Base-by-base conservation (phyloP, 2,888 invertebrate genomes). In the Chouioia cunea region DNA sequence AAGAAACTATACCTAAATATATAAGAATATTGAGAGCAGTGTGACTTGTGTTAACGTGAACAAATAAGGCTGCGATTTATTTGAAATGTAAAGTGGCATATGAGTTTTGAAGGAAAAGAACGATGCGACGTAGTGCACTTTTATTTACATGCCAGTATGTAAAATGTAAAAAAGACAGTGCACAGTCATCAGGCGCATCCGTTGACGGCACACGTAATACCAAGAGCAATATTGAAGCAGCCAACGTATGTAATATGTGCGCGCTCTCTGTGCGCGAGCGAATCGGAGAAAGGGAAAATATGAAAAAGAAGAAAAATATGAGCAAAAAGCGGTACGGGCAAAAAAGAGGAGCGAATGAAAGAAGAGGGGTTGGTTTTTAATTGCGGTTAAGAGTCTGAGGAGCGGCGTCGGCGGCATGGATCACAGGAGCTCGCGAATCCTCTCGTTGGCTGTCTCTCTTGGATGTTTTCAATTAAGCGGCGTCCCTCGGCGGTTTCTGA, bases 381-480 rank as follows among this genome's bases (percentile, higher is more conserved):
- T 73, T 71, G 70, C 64, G 23, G 54, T 43, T 54, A 65, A 73
- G 60, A 54, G 59, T 62, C 58, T 54, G 46, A n/a, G 27, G 65
- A 58, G 36, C 4, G 12, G 36, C 36, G 12, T 6, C 36, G 69
- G 80, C 81, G 82, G 81, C 77, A 75, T 58, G 79, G 79, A 82
- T 82, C 83, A 81, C 74, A 82, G 76, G 54, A 23, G 8, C n/a
- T 2, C 1, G 75, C 77, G 75, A 73, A 75, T 75, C 72, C 20
- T 48, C 63, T 43, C 23, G 10, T 59, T 73, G 50, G 15, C 43
- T 27, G 18, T 63, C 59, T 56, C 22, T n/a, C n/a, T 18, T 50
- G 79, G 77, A 79, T 83, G 83, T 83, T 83, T 83, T 82, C 82
- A 83, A 83, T 83, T 83, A 83, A 78, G 77, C 76, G 75, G 67